Evolutionary conservation across 2,113 vertebrate species (phyloP).

Genomic region (Erinaceus europaeus): DNA sequence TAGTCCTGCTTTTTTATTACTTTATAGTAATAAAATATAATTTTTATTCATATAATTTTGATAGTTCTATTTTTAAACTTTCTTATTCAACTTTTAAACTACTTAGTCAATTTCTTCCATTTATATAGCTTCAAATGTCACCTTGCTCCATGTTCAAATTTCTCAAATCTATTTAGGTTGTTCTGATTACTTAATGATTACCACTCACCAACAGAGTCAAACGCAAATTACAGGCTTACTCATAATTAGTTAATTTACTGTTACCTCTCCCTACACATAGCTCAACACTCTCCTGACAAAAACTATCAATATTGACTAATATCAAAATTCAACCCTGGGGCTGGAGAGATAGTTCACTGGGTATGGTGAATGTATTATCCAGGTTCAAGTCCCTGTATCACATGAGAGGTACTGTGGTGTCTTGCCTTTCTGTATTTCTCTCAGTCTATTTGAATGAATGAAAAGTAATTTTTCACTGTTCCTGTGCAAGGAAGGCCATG

Average conservation of each 20-base stretch:
- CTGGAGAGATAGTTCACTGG: no score
- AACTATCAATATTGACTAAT: no score
- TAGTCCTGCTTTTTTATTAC: not conserved
- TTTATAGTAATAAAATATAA: no score
- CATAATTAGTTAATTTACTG: not conserved
- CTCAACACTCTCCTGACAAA: not conserved
- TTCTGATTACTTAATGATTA: not conserved
- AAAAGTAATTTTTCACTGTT: no score
- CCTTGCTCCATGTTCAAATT: not conserved
- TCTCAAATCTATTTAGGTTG: not conserved
- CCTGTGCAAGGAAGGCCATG: no score
- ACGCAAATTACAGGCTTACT: not conserved
- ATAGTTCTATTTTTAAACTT: not conserved
- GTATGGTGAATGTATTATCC: no score
- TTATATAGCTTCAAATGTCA: conserved; percentile 12
- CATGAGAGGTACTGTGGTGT: no score
- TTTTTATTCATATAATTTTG: conserved; percentile 15
- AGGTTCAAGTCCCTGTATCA: no score
- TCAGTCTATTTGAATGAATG: no score
- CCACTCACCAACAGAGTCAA: not conserved
- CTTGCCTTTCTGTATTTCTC: no score
- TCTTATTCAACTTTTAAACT: not conserved
- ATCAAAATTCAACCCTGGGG: no score
- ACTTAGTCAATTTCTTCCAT: not conserved
- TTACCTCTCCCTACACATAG: not conserved